Evolutionary conservation across 2,113 vertebrate species (phyloP), one percentile per base, ranked within the genome.

Genomic region (Eonycteris spelaea): DNA sequence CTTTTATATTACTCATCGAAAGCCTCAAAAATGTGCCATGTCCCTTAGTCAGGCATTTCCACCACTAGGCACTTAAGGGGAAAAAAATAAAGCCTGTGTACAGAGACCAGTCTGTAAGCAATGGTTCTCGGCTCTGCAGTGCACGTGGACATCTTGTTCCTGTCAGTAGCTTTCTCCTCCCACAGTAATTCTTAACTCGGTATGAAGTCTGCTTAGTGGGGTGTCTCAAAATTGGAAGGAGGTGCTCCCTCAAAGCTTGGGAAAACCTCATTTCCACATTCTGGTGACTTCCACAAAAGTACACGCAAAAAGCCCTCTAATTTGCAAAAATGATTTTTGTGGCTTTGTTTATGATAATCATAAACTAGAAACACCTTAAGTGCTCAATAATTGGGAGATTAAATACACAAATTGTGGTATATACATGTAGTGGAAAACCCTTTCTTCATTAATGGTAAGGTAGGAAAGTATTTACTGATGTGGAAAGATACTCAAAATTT

Each of bases 11-110:
- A 97, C 95, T 97, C 97, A 98, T 91, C 30, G 65, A 55, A 97
- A 98, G 89, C 97, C 97, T 97, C 97, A 98, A 94, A 96, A 98
- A 98, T 97, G 97, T 94, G 55, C 86, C 86, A 33, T 96, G 91
- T 95, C 88, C 91, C 91, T 97, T 94, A 97, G 93, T 96, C 96
- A 97, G 96, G 78, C 94, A 90, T 96, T 95, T 86, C 93, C 65
- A 95, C 91, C 93, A 73, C 71, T 53, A 96, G 96, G 93, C 96
- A 96, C 97, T 96, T 96, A 96, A 95, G 70, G 88, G 71, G 30
- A 38, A 8, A 94, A 63, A 14, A 86, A 74, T 10, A n/a, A 83
- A 77, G 67, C 21, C 2, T 86, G 87, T 88, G 35, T 75, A 40
- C 22, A 85, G 91, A 91, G 89, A 59, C 43, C 57, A 51, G 0